Conservation (phyloP, 2,797 vertebrate species). For the Sus cebifrons region DNA sequence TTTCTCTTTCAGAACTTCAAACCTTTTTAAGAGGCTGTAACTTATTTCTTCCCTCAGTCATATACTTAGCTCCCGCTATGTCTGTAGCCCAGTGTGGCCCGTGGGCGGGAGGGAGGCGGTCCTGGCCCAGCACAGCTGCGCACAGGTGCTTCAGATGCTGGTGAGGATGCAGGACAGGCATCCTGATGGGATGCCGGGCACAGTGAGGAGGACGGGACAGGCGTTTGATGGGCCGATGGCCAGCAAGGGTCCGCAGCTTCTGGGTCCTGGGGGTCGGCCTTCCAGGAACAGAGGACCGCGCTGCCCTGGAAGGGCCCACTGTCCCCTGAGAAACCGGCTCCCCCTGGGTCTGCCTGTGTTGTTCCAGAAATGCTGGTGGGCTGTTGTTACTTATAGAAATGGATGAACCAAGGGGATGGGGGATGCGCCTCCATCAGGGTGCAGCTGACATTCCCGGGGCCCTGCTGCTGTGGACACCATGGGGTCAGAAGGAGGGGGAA, state of each 20-base stretch:
- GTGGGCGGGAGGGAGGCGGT: fast-evolving
- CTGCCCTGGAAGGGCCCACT: fast-evolving
- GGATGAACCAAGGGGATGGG: fast-evolving
- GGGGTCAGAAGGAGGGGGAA: fast-evolving
- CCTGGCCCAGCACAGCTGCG: fast-evolving
- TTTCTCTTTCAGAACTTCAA: background rate
- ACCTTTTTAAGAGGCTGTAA: background rate
- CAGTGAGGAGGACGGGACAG: too few relatives aligned
- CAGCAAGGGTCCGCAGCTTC: fast-evolving
- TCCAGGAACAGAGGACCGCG: fast-evolving
- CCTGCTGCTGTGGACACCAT: fast-evolving
- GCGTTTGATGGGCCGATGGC: fast-evolving
- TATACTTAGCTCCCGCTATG: fast-evolving
- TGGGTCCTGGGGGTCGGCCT: fast-evolving
- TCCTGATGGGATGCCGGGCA: fast-evolving
- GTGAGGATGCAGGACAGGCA: background rate
- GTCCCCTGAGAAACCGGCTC: fast-evolving
- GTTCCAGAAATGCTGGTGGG: fast-evolving
- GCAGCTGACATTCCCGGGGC: fast-evolving
- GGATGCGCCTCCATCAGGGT: fast-evolving
- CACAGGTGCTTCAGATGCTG: fast-evolving
- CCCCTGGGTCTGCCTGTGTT: fast-evolving
- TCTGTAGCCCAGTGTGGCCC: fast-evolving
- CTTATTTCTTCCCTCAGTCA: background rate
- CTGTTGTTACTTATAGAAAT: fast-evolving